Base-by-base conservation (phyloP, 1,140 invertebrate species). In the Ceratina australensis region DNA sequence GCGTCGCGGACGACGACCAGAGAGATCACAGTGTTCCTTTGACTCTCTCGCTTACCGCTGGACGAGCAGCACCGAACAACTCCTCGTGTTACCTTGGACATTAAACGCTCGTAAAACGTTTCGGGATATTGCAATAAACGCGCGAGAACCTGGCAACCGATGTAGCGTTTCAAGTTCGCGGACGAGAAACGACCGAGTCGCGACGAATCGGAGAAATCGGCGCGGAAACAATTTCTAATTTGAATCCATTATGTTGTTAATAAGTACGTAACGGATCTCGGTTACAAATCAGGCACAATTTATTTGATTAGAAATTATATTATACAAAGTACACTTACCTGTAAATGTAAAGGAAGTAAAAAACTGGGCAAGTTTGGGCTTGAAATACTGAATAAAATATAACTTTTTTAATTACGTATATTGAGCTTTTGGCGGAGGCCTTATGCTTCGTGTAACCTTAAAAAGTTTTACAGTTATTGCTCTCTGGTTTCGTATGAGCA, bases 101-200 rank as follows among this genome's bases (percentile, higher is more conserved):
- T 72, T 78, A 72, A 72, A 61, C 49, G 16, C 12, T 42, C 57
- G 47, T 72, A 77, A 77, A 77, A 72, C 52, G 56, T 52, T 24
- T 20, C 28, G n/a, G 47, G 3, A 20, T 77, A 56, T 61, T 50
- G 47, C 66, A 10, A 71, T 71, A 47, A 71, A 77, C 67, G 20
- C 12, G n/a, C 22, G 63, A 20, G 20, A 16, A 22, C 18, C 52
- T 10, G 8, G 22, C 0, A 3, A 22, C 67, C 12, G 15, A 12
- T 50, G 24, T 16, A 3, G 12, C 4, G 8, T 22, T 72, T 13
- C 42, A 4, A n/a, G 33, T n/a, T 47, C 33, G 68, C 24, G n/a
- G 28, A 54, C 33, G 33, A 15, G 57, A 13, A 13, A 20, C n/a
- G 20, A 24, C n/a, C 4, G 56, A 20, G 59, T 33, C 28, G 26